These are phyloP conservation scores for Protonemura montana DNA, from an alignment of 2,888 invertebrate species.

Conservation along the genomic window DNA sequence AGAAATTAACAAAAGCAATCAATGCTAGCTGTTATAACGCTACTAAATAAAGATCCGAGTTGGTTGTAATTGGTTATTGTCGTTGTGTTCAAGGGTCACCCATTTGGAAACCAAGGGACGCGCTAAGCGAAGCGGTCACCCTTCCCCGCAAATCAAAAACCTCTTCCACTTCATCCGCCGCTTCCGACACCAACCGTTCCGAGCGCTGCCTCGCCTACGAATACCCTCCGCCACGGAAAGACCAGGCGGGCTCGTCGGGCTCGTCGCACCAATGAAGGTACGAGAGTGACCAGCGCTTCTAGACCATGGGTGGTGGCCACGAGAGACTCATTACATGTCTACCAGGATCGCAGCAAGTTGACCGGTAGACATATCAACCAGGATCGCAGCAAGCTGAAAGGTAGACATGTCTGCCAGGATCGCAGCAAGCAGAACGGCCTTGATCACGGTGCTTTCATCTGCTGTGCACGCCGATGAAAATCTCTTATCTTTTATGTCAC, in stretches of 20 bases:
- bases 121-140: constrained; percentile 69
- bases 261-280: constrained; percentile 37
- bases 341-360: too few species aligned
- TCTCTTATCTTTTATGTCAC: too few species aligned
- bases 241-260: constrained; percentile 42
- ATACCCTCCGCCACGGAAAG: constrained; percentile 47
- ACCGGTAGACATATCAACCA: too few species aligned
- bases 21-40: too few species aligned
- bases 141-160: constrained; percentile 67
- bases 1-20: too few species aligned
- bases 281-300: neutral
- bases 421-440: too few species aligned
- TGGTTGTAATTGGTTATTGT: constrained; percentile 57
- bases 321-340: neutral
- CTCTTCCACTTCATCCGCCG: constrained; percentile 48
- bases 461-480: too few species aligned
- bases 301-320: neutral
- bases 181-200: constrained; percentile 46
- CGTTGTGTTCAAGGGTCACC: constrained; percentile 86
- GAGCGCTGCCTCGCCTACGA: constrained; percentile 49
- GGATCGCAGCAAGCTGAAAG: too few species aligned
- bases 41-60: constrained; percentile 51
- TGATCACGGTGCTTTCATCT: too few species aligned
- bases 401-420: too few species aligned
- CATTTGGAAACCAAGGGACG: constrained; percentile 97